Evolutionary conservation across 30 jellyfish, hydroid and myxozoan species (phyloP).

Genomic region (Pseudorhiza aurosa): DNA sequence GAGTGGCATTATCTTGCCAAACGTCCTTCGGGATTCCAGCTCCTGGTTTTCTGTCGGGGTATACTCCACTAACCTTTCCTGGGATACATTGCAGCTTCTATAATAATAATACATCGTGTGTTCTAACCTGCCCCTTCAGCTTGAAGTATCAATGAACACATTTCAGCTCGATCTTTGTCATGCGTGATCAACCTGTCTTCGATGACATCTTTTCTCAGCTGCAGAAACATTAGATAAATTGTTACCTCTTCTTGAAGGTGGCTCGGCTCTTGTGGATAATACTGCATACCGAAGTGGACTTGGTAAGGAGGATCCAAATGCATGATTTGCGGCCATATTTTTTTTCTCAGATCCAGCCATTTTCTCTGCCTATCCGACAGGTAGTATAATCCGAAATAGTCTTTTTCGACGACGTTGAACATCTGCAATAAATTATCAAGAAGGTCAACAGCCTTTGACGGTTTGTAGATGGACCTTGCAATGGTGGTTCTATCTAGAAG

Average conservation of each 20-base stretch:
- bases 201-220: slow-evolving; percentile 75
- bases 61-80: no score
- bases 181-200: slow-evolving; percentile 72
- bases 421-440: slow-evolving; percentile 78
- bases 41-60: no score
- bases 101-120: no score
- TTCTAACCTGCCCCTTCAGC: slow-evolving; percentile 89
- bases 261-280: slow-evolving; percentile 77
- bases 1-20: no score
- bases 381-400: slow-evolving; percentile 84
- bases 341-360: slow-evolving; percentile 74
- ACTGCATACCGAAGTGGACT: slow-evolving; percentile 86
- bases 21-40: no score
- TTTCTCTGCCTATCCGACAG: slow-evolving; percentile 63
- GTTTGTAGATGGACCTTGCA: slow-evolving; percentile 77
- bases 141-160: slow-evolving; percentile 81
- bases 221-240: slow-evolving; percentile 79
- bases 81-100: no score
- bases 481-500: slow-evolving; percentile 80
- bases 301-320: slow-evolving; percentile 88
- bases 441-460: slow-evolving; percentile 73
- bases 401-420: slow-evolving; percentile 89
- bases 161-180: slow-evolving; percentile 77
- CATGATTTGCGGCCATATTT: slow-evolving; percentile 90
- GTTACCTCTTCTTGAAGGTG: slow-evolving; percentile 90